phyloP scores from a whole-genome alignment of 1,140 invertebrate genomes.

The Diprion similis region DNA sequence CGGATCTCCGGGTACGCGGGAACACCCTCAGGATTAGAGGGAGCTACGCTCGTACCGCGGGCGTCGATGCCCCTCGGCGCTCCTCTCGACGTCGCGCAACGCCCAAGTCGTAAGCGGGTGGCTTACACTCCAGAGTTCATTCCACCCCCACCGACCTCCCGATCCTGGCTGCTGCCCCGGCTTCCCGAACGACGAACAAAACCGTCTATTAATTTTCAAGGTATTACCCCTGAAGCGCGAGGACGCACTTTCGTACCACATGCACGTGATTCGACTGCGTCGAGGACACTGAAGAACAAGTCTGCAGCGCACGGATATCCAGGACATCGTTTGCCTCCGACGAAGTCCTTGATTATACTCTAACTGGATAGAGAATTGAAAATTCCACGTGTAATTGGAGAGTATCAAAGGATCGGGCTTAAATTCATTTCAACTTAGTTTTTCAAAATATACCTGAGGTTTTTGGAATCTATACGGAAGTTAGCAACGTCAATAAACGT shows the following conservation, averaged over 20 bases:
- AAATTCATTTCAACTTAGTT: too few species aligned
- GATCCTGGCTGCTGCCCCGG: background rate
- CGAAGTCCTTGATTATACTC: too few species aligned
- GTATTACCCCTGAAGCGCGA: background rate
- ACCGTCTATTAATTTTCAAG: background rate
- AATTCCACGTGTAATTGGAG: too few species aligned
- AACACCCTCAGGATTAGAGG: slow-evolving; percentile 1
- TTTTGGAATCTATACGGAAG: too few species aligned
- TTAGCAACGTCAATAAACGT: too few species aligned
- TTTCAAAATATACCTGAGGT: too few species aligned
- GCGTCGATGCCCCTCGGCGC: background rate
- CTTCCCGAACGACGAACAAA: background rate
- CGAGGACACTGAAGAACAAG: too few species aligned
- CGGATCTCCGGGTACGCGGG: background rate
- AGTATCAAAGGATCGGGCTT: too few species aligned
- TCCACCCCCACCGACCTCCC: background rate
- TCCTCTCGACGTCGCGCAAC: background rate
- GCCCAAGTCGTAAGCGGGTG: slow-evolving; percentile 1
- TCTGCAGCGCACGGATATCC: too few species aligned
- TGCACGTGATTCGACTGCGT: too few species aligned
- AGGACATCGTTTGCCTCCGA: too few species aligned
- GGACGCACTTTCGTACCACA: background rate
- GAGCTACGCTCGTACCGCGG: background rate
- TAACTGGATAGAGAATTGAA: too few species aligned
- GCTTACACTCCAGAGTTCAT: slow-evolving; percentile 5